Evolutionary conservation across 2,888 invertebrate species (phyloP), one percentile per base, ranked within the genome.

Genomic region (Chesias legatella): DNA sequence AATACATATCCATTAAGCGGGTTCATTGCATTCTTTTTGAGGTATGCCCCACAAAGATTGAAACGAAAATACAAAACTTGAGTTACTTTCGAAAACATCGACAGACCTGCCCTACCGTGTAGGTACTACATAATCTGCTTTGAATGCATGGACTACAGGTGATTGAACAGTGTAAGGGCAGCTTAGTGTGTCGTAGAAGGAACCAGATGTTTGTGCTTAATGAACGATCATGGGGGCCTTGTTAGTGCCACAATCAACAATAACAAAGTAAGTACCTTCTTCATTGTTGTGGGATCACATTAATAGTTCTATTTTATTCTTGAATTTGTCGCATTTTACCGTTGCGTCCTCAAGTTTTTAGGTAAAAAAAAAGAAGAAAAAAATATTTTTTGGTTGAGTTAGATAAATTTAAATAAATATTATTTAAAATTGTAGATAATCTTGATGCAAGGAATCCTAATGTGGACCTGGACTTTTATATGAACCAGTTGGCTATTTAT

Each of bases 141-240:
- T 59, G 62, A 69, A 67, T 82, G 85, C 84, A 83, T 85, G 85
- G 74, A 62, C 56, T 66, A 62, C 62, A 67, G 85, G 85, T 84
- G 84, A 79, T 50, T 79, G 82, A 73, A 57, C 69, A 35, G 21
- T 32, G 36, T 50, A 65, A 74, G 71, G 76, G 61, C 53, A 60
- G 83, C 84, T 85, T 85, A 80, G 81, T 85, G 85, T 86, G 81
- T 74, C 67, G 85, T 86, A 86, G 84, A 76, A 58, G 78, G 74
- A 58, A 70, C 59, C 63, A 64, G 63, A 51, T 58, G 64, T 67
- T 76, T 80, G 78, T 83, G 84, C 79, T 81, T 83, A 71, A 58
- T 63, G 41, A 58, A 46, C 55, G 22, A 53, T 69, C 74, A 76
- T 78, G 79, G 80, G 80, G 75, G 74, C 71, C 63, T 57, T 69